Evolutionary conservation across 2,888 invertebrate species (phyloP).

Genomic region (Anorthoa munda): DNA sequence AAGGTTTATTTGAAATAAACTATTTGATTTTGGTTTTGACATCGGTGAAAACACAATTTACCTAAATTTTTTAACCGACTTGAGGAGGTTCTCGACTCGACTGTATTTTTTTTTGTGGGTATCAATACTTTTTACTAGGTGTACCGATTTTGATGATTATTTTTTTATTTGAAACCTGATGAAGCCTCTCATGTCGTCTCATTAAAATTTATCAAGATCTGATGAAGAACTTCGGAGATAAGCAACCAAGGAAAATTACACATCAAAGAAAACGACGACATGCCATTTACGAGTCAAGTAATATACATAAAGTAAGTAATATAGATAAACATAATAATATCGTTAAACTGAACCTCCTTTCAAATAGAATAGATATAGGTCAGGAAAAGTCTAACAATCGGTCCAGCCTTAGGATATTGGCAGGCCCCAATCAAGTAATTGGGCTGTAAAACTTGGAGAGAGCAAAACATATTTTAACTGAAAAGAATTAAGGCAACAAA

Average conservation of each 20-base stretch:
- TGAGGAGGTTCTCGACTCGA: too few relatives aligned
- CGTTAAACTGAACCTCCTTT: not conserved
- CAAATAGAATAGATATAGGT: not conserved
- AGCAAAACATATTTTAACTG: not conserved
- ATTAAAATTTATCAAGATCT: too few relatives aligned
- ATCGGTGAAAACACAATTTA: too few relatives aligned
- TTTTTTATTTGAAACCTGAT: too few relatives aligned
- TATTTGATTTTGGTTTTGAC: too few relatives aligned
- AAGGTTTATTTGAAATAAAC: too few relatives aligned
- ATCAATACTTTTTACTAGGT: too few relatives aligned
- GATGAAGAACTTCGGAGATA: too few relatives aligned
- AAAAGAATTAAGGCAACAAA: not conserved
- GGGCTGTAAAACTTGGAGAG: not conserved
- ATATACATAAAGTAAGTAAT: slow-evolving; percentile 2
- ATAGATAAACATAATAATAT: slow-evolving; percentile 5
- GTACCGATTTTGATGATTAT: too few relatives aligned
- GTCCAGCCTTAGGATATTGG: not conserved
- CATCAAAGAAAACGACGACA: slow-evolving; percentile 32
- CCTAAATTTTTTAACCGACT: too few relatives aligned
- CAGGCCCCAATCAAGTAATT: slow-evolving; percentile 13
- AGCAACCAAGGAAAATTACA: slow-evolving; percentile 29
- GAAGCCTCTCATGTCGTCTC: too few relatives aligned
- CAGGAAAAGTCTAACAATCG: not conserved
- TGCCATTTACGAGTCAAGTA: slow-evolving; percentile 16
- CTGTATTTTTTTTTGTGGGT: too few relatives aligned